Evolutionary conservation across 2,797 vertebrate genomes (phyloP), one percentile per base, ranked within the genome.

Genomic region (Mormyrus hasselquistii): DNA sequence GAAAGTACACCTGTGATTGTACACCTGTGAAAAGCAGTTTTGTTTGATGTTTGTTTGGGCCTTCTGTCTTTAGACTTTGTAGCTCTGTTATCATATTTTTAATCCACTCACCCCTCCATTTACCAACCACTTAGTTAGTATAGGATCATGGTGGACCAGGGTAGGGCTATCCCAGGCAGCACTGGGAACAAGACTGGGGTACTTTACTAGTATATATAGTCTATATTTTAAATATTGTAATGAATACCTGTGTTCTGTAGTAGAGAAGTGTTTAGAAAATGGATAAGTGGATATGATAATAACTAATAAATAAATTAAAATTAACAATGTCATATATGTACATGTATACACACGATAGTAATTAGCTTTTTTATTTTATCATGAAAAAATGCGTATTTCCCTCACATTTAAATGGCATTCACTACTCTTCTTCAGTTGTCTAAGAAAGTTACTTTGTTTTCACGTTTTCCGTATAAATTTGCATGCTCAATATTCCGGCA

Each of bases 401-500:
- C 12, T 86, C 38, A 57, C 8, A 41, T 34, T 73, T 16, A n/a
- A 29, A 16, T 69, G 4, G n/a, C 22, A 76, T 89, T 86, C n/a
- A 53, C 12, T 44, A 59, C 86, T 79, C 44, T 87, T 57, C 53
- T 8, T 38, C 52, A 57, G 49, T 55, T 57, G 50, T 79, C 29
- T 44, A 44, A 52, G 38, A 69, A 47, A 55, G 34, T 9, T 29
- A 50, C 25, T 25, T 25, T 88, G 1, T 22, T 29, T 89, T 88
- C 89, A 29, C 79, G 4, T 86, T 65, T 91, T 89, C 86, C 16
- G 59, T 29, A 22, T 92, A 93, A 84, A 90, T 16, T 12, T 93
- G 91, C 89, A 87, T 4, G 53, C 93, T 93, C 92, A 93, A 92
- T 93, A 94, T 94, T 91, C 90, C 90, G 14, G 82, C 89, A 91